A percentile compares a stretch with the other conserved stretches of the same genome.
phyloP scores from a whole-genome alignment of 2,888 invertebrate species.

The Meloe dianella region DNA sequence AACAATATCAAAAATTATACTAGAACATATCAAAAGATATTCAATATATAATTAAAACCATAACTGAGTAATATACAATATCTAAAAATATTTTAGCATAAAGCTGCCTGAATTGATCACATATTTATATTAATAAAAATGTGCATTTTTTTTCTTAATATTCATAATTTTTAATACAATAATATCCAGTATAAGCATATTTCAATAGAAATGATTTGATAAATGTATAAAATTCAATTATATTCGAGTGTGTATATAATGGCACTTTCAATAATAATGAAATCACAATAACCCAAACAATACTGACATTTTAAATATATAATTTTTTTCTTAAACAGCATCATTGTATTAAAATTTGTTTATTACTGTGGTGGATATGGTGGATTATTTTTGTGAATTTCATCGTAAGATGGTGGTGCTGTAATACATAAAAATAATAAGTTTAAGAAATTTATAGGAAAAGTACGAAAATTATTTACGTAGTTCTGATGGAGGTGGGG shows the following conservation, averaged over 20 bases:
- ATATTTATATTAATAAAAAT: no score
- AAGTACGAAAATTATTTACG: constrained; percentile 27
- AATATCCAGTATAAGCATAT: neutral
- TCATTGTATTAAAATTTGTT: neutral
- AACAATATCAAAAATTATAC: neutral
- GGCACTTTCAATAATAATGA: neutral
- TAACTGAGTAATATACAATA: neutral
- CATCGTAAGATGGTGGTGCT: constrained; percentile 44
- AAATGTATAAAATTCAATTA: neutral
- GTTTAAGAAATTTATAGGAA: neutral
- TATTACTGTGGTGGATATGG: constrained; percentile 6
- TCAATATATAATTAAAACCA: neutral
- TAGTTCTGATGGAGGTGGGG: constrained; percentile 23
- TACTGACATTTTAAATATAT: no score
- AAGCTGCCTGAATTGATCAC: no score
- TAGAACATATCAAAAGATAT: neutral
- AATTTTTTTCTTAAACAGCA: neutral
- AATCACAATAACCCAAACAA: neutral
- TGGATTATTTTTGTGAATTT: neutral
- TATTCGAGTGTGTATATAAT: neutral
- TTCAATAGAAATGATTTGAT: neutral
- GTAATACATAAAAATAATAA: neutral
- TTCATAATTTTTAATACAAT: no score
- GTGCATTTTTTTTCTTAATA: no score
- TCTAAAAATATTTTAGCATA: no score